Evolutionary conservation across 2,888 invertebrate species (phyloP), one percentile per base, ranked within the genome.

Genomic region (Ichneumon xanthorius): DNA sequence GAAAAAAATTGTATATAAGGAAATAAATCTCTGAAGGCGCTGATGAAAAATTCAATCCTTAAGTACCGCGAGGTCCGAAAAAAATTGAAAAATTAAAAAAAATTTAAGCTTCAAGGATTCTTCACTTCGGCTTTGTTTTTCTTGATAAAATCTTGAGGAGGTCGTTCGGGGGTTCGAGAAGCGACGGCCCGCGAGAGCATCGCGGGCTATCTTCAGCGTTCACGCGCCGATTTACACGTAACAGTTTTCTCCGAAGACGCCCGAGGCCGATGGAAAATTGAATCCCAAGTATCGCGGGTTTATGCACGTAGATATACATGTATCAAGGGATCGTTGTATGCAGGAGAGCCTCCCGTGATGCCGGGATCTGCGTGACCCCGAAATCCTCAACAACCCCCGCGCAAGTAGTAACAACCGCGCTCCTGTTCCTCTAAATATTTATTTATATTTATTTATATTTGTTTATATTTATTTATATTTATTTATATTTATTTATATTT

Each of bases 231-330:
- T 76, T 82, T 71, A 71, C 61, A 63, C 71, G 70, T 73, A 75
- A 61, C 75, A 53, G 50, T 53, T 80, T 63, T 40, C 75, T 19
- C 45, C 72, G 72, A 77, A 37, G 37, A 48, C 53, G 67, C 84
- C 50, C 58, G 80, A 67, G 82, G 85, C 80, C 26, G 70, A 45
- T 67, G 58, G 71, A 72, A 83, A 72, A 85, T 85, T 76, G 80
- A 85, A 85, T 85, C 71, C 70, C 65, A 71, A 85, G 76, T 75
- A 80, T 83, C 75, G 22, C 63, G 33, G 40, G 65, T 55, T 61
- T 14, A 61, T 45, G 22, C 53, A n/a, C 16, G 19, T 40, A 7
- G 16, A 61, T 26, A 61, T 53, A 30, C 16, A 30, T 40, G 19
- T 19, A 33, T 76, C 5, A 70, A 45, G 37, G 37, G 6, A 58